Evolutionary conservation across 2,113 vertebrate species (phyloP), one percentile per base, ranked within the genome.

Genomic region (Microtus oregoni): DNA sequence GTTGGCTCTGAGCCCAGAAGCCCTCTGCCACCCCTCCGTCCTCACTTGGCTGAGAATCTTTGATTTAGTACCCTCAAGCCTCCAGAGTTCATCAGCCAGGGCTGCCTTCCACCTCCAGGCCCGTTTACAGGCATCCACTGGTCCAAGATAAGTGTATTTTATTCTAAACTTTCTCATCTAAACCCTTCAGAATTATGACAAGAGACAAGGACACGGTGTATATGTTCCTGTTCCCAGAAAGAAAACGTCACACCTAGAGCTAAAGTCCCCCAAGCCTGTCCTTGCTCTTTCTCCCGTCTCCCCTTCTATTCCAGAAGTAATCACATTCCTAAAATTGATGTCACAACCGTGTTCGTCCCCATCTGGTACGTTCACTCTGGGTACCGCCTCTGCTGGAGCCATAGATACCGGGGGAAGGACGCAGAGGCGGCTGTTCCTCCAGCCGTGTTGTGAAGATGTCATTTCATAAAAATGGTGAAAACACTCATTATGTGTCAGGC

Each of bases 1-100:
- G 52, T 28, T 94, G 82, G 81, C 94, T 83, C 30, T 41, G 85
- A 94, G 81, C 78, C 95, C 93, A 93, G 93, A 89, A 96, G 17
- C 28, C 77, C 67, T 89, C 89, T 17, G 9, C 35, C 35, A 68
- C 22, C 30, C 70, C 65, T 94, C n/a, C 91, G n/a, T 92, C 89
- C 44, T 91, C 44, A 81, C n/a, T 91, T 73, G 65, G 92, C 76
- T 92, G 63, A 89, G 58, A 12, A 0, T 72, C 91, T 92, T 95
- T 95, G 67, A 93, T 70, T 93, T 72, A 89, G 72, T 52, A 75
- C 65, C 92, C 38, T 15, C 0, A 90, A 72, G 58, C 35, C 52
- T 30, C 28, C 30, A 52, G 68, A 89, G 63, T 78, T 50, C 32
- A 24, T 63, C 47, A 52, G 28, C 90, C 67, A 58, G 7, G 41